A percentile compares a stretch with the other conserved stretches of the same genome.
phyloP scores from a whole-genome alignment of 1,140 invertebrate genomes.

The Tachypleus tridentatus region DNA sequence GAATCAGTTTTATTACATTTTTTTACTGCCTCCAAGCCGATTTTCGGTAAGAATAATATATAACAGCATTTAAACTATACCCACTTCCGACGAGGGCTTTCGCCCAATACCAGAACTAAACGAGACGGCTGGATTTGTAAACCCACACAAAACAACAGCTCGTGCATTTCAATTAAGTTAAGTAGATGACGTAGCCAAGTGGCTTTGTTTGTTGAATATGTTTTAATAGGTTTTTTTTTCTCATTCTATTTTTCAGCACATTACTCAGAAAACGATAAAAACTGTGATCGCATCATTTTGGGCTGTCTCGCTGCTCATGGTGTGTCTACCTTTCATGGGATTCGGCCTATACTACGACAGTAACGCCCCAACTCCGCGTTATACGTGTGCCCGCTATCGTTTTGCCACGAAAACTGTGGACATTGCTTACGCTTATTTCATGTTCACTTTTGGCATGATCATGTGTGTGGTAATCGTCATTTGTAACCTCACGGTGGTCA shows the following conservation, averaged over 20 bases:
- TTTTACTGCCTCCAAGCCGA: no score
- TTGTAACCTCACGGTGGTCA: conserved; percentile 67
- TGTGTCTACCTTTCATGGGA: conserved; percentile 59
- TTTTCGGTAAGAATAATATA: no score
- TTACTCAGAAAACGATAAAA: conserved; percentile 61
- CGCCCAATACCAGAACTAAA: no score
- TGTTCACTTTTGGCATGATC: conserved; percentile 55
- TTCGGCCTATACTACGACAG: conserved; percentile 58
- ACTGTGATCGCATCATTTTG: conserved; percentile 55
- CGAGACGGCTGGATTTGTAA: no score
- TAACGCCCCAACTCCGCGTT: neutral
- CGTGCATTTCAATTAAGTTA: no score
- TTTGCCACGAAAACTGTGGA: conserved; percentile 49
- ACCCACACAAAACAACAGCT: no score
- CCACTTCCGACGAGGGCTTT: no score
- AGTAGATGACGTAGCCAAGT: no score
- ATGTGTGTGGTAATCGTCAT: conserved; percentile 61
- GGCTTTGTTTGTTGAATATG: no score
- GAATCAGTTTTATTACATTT: no score
- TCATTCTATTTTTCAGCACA: conserved; percentile 51
- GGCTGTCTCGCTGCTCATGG: conserved; percentile 50
- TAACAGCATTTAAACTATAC: no score
- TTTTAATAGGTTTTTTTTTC: no score
- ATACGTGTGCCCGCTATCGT: conserved; percentile 48
- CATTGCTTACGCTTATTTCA: conserved; percentile 60